Conservation (phyloP, 2,888 invertebrate genomes). For the Lepidochitona cinerea region DNA sequence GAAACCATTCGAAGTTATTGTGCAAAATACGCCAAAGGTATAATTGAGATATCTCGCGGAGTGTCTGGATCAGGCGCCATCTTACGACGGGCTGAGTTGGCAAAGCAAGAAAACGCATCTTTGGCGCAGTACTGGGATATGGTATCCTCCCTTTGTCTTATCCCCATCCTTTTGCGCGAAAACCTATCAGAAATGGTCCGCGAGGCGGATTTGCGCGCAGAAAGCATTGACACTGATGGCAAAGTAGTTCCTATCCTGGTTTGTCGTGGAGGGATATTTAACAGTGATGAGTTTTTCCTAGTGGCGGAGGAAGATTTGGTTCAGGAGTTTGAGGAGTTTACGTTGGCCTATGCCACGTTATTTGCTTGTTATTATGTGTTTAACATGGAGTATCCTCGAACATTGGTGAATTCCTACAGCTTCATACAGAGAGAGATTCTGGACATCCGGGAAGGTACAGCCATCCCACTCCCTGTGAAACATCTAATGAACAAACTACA, state of each 20-base stretch:
- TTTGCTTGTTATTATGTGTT: conserved; percentile 65
- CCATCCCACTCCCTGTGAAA: conserved; percentile 43
- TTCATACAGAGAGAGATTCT: conserved; percentile 60
- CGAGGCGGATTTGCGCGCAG: conserved; percentile 51
- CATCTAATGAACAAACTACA: conserved; percentile 46
- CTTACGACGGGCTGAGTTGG: conserved; percentile 52
- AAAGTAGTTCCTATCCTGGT: conserved; percentile 64
- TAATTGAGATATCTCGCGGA: conserved; percentile 49
- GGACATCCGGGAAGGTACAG: conserved; percentile 46
- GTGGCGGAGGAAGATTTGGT: conserved; percentile 61
- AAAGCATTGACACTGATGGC: conserved; percentile 56
- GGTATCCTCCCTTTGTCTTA: conserved; percentile 59
- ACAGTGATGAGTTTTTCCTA: conserved; percentile 61
- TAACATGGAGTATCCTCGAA: conserved; percentile 63
- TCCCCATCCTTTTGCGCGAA: conserved; percentile 57
- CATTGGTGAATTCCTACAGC: conserved; percentile 57
- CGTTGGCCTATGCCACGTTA: conserved; percentile 59
- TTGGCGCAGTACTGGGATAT: conserved; percentile 64
- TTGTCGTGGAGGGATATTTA: conserved; percentile 57
- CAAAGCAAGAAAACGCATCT: conserved; percentile 56
- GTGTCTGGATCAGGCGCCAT: conserved; percentile 50
- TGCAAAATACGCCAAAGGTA: conserved; percentile 56
- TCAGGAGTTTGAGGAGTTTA: conserved; percentile 64
- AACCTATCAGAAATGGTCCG: conserved; percentile 60
- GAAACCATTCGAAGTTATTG: conserved; percentile 62